Base-by-base conservation (phyloP, 2,113 vertebrate species). In the Crotalus viridis region DNA sequence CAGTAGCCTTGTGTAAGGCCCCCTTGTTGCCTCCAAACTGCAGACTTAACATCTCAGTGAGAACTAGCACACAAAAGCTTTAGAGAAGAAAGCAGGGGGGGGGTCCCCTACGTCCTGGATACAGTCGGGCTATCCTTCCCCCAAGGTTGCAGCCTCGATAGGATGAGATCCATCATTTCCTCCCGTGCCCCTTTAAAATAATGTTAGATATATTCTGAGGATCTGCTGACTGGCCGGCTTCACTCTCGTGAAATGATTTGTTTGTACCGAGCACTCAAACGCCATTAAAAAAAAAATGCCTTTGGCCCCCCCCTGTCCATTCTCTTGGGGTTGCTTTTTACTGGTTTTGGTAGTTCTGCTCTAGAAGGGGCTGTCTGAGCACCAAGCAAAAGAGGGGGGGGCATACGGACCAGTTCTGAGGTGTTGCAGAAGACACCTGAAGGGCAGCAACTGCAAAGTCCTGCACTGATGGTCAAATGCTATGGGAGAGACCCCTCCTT, bases 61-160 rank as follows among this genome's bases (percentile, higher is more conserved):
- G 87, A 89, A 89, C 39, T 74, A 39, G 33, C 52, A 15, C 51
- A 4, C 5, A n/a, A 69, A 59, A 48, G 24, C 17, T 13, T 91
- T 87, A 95, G 88, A 57, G 92, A 57, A 89, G 33, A 81, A 92
- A 64, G 81, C 1, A n/a, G 46, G 9, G 24, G 81, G 1, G 46
- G 46, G 9, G 15, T 2, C 61, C 94, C 93, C 1, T 9, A 88
- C 54, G 93, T 26, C 17, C 26, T 81, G 52, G 51, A 1, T 69
- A 64, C 9, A 19, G 26, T 4, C 6, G 5, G 54, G 39, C 13
- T 39, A 24, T 55, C 7, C 26, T 43, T 15, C 10, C 61, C 4
- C 17, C 15, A 55, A 93, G 39, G 93, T 88, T 55, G 55, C 1
- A 91, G 5, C 94, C 91, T 89, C 91, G 89, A 93, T 95, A 57